Conservation (phyloP, 2,888 invertebrate genomes). For the Habrosyne pyritoides region DNA sequence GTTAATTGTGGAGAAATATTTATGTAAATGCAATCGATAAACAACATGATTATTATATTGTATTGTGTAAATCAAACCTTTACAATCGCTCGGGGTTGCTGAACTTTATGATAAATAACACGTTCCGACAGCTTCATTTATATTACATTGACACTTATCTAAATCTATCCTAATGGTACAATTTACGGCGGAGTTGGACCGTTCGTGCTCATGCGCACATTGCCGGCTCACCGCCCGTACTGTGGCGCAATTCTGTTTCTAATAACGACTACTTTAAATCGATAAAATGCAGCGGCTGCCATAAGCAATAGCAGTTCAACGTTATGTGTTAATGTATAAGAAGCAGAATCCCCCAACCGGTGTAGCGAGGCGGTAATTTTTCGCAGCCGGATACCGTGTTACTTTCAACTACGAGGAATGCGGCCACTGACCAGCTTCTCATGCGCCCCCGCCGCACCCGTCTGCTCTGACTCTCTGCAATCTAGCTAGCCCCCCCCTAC, state of each 20-base stretch:
- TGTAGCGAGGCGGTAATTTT: conserved; percentile 65
- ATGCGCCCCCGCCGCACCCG: conserved; percentile 58
- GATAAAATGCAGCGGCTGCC: conserved; percentile 20
- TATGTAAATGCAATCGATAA: conserved; percentile 20
- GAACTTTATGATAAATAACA: conserved; percentile 42
- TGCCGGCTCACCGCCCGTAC: conserved; percentile 18
- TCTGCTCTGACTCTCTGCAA: conserved; percentile 36
- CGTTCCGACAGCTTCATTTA: conserved; percentile 32
- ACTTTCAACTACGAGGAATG: conserved; percentile 81
- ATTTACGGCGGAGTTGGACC: conserved; percentile 22
- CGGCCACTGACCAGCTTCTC: conserved; percentile 77
- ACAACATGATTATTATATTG: conserved; percentile 12
- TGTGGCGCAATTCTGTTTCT: conserved; percentile 36
- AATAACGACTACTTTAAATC: conserved; percentile 34
- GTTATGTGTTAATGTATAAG: conserved; percentile 35
- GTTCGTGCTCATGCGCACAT: conserved; percentile 20
- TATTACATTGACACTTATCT: conserved; percentile 36
- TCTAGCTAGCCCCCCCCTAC: not conserved
- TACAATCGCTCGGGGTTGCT: conserved; percentile 30
- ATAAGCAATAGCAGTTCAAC: conserved; percentile 22
- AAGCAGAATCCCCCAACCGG: conserved; percentile 43
- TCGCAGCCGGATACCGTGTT: conserved; percentile 79
- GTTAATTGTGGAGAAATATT: conserved; percentile 15
- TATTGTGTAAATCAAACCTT: conserved; percentile 23
- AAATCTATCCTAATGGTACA: conserved; percentile 37